These are phyloP conservation scores for Hylia prasina DNA, from an alignment of 2,113 vertebrate species.

Conservation along the genomic window DNA sequence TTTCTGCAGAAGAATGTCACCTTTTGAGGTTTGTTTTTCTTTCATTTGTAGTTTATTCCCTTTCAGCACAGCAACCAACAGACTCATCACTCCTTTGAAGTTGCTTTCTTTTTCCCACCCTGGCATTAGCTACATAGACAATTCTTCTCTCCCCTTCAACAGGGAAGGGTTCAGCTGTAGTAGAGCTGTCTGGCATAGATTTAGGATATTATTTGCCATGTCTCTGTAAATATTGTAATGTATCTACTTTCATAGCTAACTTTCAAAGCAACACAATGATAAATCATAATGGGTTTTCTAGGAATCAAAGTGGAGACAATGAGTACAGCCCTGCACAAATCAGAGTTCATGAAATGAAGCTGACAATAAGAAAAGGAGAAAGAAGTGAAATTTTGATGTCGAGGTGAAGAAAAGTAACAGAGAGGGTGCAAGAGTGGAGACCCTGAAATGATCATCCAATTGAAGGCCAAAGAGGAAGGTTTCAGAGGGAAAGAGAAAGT, in stretches of 20 bases:
- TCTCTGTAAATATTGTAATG: background rate
- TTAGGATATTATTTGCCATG: background rate
- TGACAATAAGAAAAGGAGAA: background rate
- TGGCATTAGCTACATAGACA: background rate
- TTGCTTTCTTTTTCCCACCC: background rate
- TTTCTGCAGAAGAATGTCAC: background rate
- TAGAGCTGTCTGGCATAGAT: background rate
- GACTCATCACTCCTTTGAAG: constrained; percentile 1
- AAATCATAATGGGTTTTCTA: constrained; percentile 7
- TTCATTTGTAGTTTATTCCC: background rate
- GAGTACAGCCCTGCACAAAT: background rate
- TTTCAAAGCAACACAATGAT: background rate
- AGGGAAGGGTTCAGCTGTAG: background rate
- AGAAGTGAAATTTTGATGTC: background rate
- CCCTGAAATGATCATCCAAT: background rate
- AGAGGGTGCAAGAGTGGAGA: background rate
- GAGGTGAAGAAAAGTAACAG: background rate
- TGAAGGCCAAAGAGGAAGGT: background rate
- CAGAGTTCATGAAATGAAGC: background rate
- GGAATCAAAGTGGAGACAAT: background rate
- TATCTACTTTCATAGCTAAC: background rate
- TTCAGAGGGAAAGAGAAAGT: background rate
- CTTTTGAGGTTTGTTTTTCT: background rate
- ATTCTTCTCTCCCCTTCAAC: background rate
- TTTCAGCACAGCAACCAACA: background rate